Evolutionary conservation across 2,113 vertebrate species (phyloP), one percentile per base, ranked within the genome.

Genomic region (Malurus cyaneus): DNA sequence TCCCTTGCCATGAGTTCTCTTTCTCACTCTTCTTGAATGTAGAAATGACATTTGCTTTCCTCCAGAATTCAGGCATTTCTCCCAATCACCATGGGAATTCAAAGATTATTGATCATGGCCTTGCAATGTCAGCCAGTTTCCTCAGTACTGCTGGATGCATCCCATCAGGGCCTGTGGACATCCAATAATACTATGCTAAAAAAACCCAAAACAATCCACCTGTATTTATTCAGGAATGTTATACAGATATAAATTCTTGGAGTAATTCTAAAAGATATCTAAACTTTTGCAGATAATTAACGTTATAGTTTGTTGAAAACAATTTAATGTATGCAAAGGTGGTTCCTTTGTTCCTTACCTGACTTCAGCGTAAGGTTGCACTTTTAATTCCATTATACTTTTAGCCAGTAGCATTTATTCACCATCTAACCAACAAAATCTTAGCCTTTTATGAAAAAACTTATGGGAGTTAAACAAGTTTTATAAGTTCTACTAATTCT

Each of bases 401-500:
- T 17, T 53, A 74, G 16, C n/a, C 25, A 53, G 29, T 26, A 91
- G 47, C 62, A 65, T 97, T 89, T 92, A 88, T 96, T 93, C 46
- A 83, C 78, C 36, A 50, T 82, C 47, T 83, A 64, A 92, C 26
- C 91, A 94, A 4, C 50, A 44, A 93, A 97, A 87, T 82, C 61
- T 92, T 84, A 76, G 88, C 46, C 81, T 82, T 67, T 88, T 94
- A 31, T 91, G 54, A 84, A 97, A 95, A 46, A 95, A 92, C 61
- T 69, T 93, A 56, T 94, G 92, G 41, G 86, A 85, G 86, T 81
- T 92, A 31, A 19, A 0, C 56, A 78, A 56, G 14, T 80, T 92
- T 76, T 95, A 81, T 88, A 93, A 82, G 74, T 91, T 80, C 49
- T 95, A 34, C 66, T 97, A 82, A 95, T 96, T 97, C 72, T 88